Evolutionary conservation across 92 coral and sea anemone genomes (phyloP), one percentile per base, ranked within the genome.

Genomic region (Epizoanthus stellaris): DNA sequence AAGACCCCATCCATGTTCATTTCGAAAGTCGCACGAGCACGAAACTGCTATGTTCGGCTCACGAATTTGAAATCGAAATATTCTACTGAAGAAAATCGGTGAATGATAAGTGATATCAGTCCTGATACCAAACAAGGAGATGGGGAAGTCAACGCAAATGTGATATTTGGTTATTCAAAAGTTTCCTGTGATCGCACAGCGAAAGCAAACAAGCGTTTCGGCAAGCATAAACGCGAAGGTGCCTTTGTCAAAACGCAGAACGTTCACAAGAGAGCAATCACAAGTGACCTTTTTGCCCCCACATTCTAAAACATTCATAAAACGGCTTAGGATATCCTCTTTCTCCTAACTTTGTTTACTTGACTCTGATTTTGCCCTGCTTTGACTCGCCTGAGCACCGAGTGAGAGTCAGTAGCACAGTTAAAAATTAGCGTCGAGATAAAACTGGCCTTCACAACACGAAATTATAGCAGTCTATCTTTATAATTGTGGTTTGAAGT

Each of bases 211-310:
- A 79, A 79, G 83, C 59, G 59, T 42, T 21, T 79, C 42, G 23
- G 71, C 19, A 42, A 63, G 71, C 83, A 76, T 25, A 76, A 64
- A 66, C 54, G 53, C 71, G 74, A 85, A 75, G 59, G n/a, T 47
- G 42, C 38, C 57, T 80, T 66, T 56, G 67, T 76, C 81, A 66
- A 17, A 64, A 45, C 47, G 38, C 63, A 47, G 76, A 60, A 72
- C 12, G 13, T 30, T 58, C 58, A 38, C 76, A 58, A 62, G 73
- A 64, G 82, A 85, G 80, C 88, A 69, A 72, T 79, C 85, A 86
- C 83, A 82, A 76, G 53, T 93, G 94, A 93, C 97, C 97, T 91
- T 75, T 93, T 77, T 91, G 93, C 93, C 93, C 97, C 91, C 88
- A 49, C 47, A 83, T 85, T 70, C 75, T 56, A 82, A 81, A 85